Base-by-base conservation (phyloP, 1,140 invertebrate species). In the Ridgeia piscesae region DNA sequence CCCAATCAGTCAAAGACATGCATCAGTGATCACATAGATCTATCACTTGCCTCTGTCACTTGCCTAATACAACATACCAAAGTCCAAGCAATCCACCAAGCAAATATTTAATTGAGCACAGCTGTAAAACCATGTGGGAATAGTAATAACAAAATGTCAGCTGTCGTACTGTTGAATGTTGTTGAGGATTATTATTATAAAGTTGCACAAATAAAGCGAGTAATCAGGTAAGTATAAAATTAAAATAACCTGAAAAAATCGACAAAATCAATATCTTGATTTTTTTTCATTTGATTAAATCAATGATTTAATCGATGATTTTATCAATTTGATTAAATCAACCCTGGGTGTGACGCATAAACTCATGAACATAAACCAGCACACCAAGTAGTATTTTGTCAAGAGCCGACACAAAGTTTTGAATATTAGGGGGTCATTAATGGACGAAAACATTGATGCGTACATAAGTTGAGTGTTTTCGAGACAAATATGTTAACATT, bases 221-320 rank as follows among this genome's bases (percentile, higher is more conserved):
- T 89, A 89, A 4, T 89, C 88, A 89, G 88, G 88, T 89, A 89
- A 89, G 88, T 89, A 89, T 89, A 89, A 89, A 33, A 6, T 89
- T 89, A 89, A 34, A 17, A 90, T 90, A 90, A 34, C 33, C 89
- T 90, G 89, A 90, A 90, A 90, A 34, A 90, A 90, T 90, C 21
- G 11, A 90, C 9, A 90, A 90, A 90, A 77, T 35, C 89, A 90
- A 35, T 90, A 90, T 90, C 89, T 90, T 90, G 33, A 90, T 90
- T 90, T 90, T 90, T 90, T 90, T 90, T 90, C 89, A 90, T 90
- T 90, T 90, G 89, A 90, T 34, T 90, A 9, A 34, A 90, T 90
- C 31, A 27, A 90, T 90, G 89, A 90, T 90, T 90, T 90, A 77
- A 77, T 77, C 48, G 48, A 50, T 50, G 48, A 50, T 50, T 50